Evolutionary conservation across 2,888 invertebrate genomes (phyloP), one percentile per base, ranked within the genome.

Genomic region (Celastrina argiolus): DNA sequence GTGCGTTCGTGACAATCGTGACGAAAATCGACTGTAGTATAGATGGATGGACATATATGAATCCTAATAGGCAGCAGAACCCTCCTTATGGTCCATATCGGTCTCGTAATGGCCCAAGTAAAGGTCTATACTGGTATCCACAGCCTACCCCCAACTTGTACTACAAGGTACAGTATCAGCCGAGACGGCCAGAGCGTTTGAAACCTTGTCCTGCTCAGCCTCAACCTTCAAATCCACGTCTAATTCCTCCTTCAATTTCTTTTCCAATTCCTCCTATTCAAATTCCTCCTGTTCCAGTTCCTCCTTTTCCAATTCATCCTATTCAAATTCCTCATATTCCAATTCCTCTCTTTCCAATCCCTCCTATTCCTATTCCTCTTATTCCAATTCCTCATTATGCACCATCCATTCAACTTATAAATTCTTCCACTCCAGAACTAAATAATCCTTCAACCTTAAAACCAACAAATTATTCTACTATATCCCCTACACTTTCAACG

Each of bases 11-110:
- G 26, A 16, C 34, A 4, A 1, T 16, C 8, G 10, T 10, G 34
- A 34, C 18, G 34, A 59, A 59, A 34, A 59, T 16, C 8, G 18
- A 59, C 10, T 34, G 59, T 18, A 59, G 59, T 59, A 59, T 59
- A 59, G 31, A n/a, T 59, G 59, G 59, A 4, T 31, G n/a, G 34
- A 16, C 59, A 16, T 59, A 59, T 34, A 59, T 34, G 31, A 34
- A 59, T 12, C 59, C 28, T n/a, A 31, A 16, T 7, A 51, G 36
- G 36, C 36, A 51, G 26, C 22, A 51, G 6, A 51, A 26, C 22
- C 16, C 18, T 8, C 18, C 18, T 45, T 12, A 22, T 26, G 51
- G 22, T 12, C 22, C 22, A 5, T 14, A 22, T 26, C 0, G 22
- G 12, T 12, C 51, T 51, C 51, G 12, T 51, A 22, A 22, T 51